These are phyloP conservation scores for Andrena minutula DNA, from an alignment of 2,888 invertebrate species.

Conservation along the genomic window DNA sequence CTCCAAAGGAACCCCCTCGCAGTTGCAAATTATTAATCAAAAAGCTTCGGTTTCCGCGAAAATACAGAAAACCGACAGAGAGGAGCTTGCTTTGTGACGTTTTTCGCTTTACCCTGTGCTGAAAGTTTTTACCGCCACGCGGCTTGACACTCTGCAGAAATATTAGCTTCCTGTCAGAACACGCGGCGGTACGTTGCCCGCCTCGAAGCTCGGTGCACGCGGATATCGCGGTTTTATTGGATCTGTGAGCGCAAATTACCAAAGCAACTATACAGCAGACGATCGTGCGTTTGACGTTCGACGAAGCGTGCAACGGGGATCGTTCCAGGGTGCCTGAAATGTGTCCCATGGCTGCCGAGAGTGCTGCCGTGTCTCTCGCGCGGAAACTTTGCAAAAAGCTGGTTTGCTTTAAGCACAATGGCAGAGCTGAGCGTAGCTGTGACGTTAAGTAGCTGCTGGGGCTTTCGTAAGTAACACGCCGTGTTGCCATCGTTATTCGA, in stretches of 20 bases:
- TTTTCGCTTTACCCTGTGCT: too few species aligned
- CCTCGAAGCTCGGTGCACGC: background rate
- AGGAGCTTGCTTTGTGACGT: too few species aligned
- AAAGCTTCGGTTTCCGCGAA: background rate
- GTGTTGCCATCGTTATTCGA: constrained; percentile 25
- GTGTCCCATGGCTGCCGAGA: constrained; percentile 30
- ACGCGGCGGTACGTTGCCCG: too few species aligned
- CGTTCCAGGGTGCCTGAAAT: constrained; percentile 34
- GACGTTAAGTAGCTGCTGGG: constrained; percentile 64
- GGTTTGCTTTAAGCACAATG: constrained; percentile 63
- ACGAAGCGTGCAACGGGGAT: constrained; percentile 44
- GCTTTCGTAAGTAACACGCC: constrained; percentile 47
- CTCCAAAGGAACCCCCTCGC: background rate
- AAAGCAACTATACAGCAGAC: constrained; percentile 3
- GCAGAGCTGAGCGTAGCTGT: constrained; percentile 57
- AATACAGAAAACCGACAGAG: background rate
- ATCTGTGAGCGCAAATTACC: constrained; percentile 44
- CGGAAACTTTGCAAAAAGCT: constrained; percentile 63
- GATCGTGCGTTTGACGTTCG: constrained; percentile 44
- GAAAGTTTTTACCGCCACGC: too few species aligned
- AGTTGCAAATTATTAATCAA: background rate
- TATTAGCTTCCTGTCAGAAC: too few species aligned
- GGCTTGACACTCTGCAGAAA: too few species aligned
- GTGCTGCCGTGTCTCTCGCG: constrained; percentile 21
- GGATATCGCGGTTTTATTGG: constrained; percentile 2